Conservation (phyloP, 92 coral and sea anemone genomes). For the Chrysogorgia sp. region DNA sequence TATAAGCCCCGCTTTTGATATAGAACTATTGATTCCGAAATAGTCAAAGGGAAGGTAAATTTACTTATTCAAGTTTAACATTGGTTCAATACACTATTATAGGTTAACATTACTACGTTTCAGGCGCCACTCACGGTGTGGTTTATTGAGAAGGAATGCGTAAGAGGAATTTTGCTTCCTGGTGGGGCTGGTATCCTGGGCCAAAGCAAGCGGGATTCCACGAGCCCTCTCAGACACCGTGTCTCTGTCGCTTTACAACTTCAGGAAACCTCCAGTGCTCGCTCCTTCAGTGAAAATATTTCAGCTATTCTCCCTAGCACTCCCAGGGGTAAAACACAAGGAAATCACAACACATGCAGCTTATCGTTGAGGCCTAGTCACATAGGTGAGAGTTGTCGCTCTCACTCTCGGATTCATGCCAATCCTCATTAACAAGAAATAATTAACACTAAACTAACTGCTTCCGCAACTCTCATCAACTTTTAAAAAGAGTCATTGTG, state of each 20-base stretch:
- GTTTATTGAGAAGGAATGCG: slow-evolving; percentile 14
- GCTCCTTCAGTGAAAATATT: slow-evolving; percentile 2
- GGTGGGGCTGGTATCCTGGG: slow-evolving; percentile 9
- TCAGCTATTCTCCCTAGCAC: not conserved
- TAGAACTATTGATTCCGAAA: not conserved
- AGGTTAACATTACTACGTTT: no score
- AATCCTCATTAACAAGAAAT: no score
- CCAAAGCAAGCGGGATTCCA: slow-evolving; percentile 18
- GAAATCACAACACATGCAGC: no score
- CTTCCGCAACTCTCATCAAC: no score
- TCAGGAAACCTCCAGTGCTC: slow-evolving; percentile 20
- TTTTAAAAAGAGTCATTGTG: not conserved
- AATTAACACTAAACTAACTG: no score
- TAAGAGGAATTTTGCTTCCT: not conserved
- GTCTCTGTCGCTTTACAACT: slow-evolving; percentile 7
- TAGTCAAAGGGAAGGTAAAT: no score
- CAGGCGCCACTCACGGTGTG: slow-evolving; percentile 26
- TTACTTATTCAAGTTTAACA: no score
- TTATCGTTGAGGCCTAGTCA: no score
- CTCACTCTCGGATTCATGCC: no score
- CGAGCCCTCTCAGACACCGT: slow-evolving; percentile 39
- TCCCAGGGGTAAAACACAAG: not conserved
- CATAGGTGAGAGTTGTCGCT: no score
- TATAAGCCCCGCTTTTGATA: not conserved
- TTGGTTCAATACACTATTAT: no score